Percentiles rank a stretch among this genome's conserved stretches.
These are phyloP conservation scores for Tarsius wallacei DNA, from an alignment of 2,797 vertebrate species.

Conservation along the genomic window DNA sequence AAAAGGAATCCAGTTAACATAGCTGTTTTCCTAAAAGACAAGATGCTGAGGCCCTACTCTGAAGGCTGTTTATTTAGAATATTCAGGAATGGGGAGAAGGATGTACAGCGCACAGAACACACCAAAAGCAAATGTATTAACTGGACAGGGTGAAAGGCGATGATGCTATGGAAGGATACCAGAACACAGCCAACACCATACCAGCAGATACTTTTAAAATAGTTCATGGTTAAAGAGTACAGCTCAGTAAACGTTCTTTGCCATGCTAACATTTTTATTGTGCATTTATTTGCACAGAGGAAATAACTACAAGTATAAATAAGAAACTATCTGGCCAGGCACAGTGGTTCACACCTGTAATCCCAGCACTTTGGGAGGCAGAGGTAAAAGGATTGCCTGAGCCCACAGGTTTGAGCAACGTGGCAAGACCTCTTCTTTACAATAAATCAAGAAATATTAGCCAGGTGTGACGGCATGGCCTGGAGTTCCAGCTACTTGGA, in stretches of 20 bases:
- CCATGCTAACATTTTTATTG: not conserved
- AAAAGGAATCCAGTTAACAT: not conserved
- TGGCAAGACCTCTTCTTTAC: too few species aligned
- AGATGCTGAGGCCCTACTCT: not conserved
- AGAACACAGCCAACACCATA: not conserved
- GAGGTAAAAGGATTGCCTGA: too few species aligned
- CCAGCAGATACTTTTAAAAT: not conserved
- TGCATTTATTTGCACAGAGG: not conserved
- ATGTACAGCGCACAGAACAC: not conserved
- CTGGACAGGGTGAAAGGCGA: not conserved
- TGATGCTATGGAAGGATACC: not conserved
- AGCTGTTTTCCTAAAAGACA: not conserved
- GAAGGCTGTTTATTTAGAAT: not conserved
- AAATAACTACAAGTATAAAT: not conserved
- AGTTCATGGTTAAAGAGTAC: not conserved
- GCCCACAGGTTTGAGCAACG: too few species aligned
- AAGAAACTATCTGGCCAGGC: not conserved
- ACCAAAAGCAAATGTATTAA: not conserved
- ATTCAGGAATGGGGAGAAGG: not conserved
- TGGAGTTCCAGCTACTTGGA: too few species aligned
- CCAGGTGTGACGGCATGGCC: too few species aligned
- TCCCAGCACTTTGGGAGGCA: too few species aligned
- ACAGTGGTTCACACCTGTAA: too few species aligned
- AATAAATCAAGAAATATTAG: too few species aligned
- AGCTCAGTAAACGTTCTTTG: not conserved